These are phyloP conservation scores for Hepsetus odoe DNA, from an alignment of 2,113 vertebrate genomes.

Conservation along the genomic window DNA sequence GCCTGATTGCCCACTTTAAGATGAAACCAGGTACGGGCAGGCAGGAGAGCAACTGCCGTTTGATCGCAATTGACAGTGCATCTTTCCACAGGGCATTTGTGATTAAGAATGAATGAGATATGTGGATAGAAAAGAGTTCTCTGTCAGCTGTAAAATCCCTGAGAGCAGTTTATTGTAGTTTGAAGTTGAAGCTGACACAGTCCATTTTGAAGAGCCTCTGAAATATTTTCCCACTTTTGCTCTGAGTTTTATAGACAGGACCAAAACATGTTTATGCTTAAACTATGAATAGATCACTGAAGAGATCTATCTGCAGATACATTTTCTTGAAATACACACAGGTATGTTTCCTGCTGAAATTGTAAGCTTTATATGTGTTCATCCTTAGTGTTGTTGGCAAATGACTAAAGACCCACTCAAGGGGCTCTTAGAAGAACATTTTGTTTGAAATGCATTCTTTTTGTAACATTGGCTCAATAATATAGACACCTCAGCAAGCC, in stretches of 20 bases:
- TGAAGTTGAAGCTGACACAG: background rate
- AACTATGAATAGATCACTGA: background rate
- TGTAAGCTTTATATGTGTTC: background rate
- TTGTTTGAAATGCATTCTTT: too few species aligned
- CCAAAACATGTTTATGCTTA: background rate
- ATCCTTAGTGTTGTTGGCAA: background rate
- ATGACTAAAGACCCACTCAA: too few species aligned
- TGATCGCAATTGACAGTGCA: background rate
- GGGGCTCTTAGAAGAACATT: too few species aligned
- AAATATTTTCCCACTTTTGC: too few species aligned
- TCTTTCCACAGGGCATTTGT: background rate
- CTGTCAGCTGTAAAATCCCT: background rate
- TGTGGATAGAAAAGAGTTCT: background rate
- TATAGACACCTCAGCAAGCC: too few species aligned
- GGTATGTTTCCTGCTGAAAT: background rate
- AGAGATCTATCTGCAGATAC: background rate
- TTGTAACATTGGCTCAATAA: too few species aligned
- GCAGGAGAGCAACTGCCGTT: constrained; percentile 8
- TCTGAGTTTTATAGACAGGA: background rate
- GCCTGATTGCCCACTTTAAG: constrained; percentile 34
- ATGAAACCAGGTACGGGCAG: background rate
- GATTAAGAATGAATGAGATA: constrained; percentile 23
- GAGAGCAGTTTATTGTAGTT: background rate
- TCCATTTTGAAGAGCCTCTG: background rate
- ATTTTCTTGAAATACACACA: background rate